Conservation (phyloP, 2,797 vertebrate species). For the Vireo griseus region DNA sequence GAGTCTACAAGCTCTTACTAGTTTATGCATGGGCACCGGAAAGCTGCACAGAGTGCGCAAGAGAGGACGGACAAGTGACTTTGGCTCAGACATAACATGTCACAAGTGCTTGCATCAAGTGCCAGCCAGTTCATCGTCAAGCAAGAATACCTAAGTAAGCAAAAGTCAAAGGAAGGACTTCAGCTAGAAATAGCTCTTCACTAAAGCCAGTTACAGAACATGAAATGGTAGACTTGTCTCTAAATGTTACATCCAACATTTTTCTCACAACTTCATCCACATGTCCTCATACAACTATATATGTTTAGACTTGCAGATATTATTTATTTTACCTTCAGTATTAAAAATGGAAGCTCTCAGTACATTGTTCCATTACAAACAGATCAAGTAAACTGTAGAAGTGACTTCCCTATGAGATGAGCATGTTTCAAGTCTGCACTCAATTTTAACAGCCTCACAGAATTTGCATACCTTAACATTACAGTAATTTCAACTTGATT, state of each 20-base stretch:
- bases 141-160: slow-evolving; percentile 71
- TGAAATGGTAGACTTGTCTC: neutral
- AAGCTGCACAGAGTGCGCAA: neutral
- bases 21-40: neutral
- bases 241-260: neutral
- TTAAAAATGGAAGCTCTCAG: neutral
- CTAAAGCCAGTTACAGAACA: neutral
- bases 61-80: slow-evolving; percentile 34
- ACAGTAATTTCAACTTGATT: neutral
- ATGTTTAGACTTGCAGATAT: neutral
- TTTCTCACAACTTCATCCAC: neutral
- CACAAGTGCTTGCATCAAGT: slow-evolving; percentile 37
- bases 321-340: neutral
- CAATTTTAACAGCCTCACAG: neutral
- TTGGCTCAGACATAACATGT: slow-evolving; percentile 56
- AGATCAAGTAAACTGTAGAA: neutral
- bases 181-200: slow-evolving; percentile 68
- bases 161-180: slow-evolving; percentile 68
- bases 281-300: neutral
- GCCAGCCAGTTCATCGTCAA: slow-evolving; percentile 59
- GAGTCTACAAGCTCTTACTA: neutral
- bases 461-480: neutral
- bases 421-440: neutral
- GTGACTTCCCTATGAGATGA: rapidly evolving
- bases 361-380: neutral